Evolutionary conservation across 2,797 vertebrate species (phyloP).

Genomic region (Leptoclinus maculatus): DNA sequence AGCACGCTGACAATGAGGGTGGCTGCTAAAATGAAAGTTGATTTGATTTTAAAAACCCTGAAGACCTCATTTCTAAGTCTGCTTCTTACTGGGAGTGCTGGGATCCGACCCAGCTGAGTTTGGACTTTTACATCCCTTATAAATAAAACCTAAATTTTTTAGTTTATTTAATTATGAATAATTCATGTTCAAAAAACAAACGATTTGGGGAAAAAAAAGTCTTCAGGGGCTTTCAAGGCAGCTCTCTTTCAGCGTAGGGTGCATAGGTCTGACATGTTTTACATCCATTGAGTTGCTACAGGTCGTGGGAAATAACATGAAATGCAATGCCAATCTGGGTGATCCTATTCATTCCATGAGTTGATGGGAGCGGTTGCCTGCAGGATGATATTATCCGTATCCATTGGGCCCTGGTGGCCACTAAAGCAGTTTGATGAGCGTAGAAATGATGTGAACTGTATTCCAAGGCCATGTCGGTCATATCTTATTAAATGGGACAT

Average conservation of each 20-base stretch:
- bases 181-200: background rate
- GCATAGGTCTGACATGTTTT: background rate
- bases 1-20: background rate
- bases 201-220: background rate
- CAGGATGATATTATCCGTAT: slow-evolving; percentile 24
- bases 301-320: slow-evolving; percentile 27
- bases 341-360: slow-evolving; percentile 17
- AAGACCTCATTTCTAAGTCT: background rate
- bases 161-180: background rate
- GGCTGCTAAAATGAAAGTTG: slow-evolving; percentile 2
- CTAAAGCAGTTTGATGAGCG: slow-evolving; percentile 41
- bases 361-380: slow-evolving; percentile 24
- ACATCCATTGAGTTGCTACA: background rate
- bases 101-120: background rate
- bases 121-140: background rate
- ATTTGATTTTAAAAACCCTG: background rate
- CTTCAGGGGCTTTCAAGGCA: background rate
- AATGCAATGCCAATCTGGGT: slow-evolving; percentile 10
- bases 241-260: background rate
- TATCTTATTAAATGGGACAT: slow-evolving; percentile 47
- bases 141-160: background rate
- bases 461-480: slow-evolving; percentile 30
- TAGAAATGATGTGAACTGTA: slow-evolving; percentile 48
- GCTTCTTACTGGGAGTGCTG: background rate
- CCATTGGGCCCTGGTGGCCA: slow-evolving; percentile 32